These are phyloP conservation scores for Solenodon paradoxus DNA, from an alignment of 2,113 vertebrate species.

Conservation along the genomic window DNA sequence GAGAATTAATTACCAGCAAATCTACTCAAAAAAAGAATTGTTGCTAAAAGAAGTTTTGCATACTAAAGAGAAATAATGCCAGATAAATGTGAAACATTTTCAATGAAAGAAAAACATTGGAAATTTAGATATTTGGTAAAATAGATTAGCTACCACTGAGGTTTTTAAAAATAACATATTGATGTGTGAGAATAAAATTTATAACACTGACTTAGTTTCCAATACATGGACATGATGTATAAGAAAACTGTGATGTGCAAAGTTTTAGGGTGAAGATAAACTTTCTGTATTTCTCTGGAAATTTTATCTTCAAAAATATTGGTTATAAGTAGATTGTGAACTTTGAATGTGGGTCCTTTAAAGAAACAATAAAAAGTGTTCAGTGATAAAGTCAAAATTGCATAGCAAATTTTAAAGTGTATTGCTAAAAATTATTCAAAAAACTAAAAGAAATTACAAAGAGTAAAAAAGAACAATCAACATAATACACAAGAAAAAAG, in stretches of 20 bases:
- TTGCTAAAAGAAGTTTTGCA: background rate
- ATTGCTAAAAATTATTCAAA: background rate
- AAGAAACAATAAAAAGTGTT: background rate
- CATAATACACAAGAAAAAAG: too few relatives aligned
- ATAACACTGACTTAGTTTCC: background rate
- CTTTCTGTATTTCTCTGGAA: background rate
- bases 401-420: background rate
- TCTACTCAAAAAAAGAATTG: background rate
- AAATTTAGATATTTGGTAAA: background rate
- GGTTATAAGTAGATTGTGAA: background rate
- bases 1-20: background rate
- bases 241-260: background rate
- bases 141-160: background rate
- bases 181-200: background rate
- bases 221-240: background rate
- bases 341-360: background rate
- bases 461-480: background rate
- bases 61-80: background rate
- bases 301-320: background rate
- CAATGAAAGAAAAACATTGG: background rate
- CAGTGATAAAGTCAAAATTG: background rate
- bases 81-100: background rate
- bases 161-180: background rate
- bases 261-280: background rate
- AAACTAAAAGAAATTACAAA: background rate